These are phyloP conservation scores for Rhadina sibilatrix DNA, from an alignment of 2,113 vertebrate genomes.

Conservation along the genomic window DNA sequence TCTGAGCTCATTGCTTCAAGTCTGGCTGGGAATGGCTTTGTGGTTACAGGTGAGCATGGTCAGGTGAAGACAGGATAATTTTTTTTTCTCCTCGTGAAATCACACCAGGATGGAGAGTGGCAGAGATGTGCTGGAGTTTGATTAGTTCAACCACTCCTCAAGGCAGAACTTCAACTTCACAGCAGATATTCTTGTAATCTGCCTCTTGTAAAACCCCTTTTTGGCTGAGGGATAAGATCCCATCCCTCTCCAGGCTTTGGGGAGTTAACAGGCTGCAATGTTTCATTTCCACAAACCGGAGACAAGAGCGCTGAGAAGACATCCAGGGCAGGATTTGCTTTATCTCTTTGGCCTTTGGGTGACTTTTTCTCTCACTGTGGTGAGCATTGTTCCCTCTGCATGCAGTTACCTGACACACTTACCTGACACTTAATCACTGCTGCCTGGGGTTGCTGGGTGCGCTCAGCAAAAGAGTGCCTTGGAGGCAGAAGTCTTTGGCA, in stretches of 20 bases:
- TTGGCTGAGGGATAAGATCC: background rate
- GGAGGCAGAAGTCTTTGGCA: background rate
- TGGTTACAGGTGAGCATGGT: rapidly evolving
- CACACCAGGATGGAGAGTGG: background rate
- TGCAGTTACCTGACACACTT: background rate
- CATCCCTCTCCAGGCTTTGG: background rate
- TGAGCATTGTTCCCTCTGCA: background rate
- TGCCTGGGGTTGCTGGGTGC: background rate
- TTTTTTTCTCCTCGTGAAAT: background rate
- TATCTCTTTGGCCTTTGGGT: constrained; percentile 39
- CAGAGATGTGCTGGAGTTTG: background rate
- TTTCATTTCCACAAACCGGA: background rate
- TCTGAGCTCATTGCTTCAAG: background rate
- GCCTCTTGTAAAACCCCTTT: background rate
- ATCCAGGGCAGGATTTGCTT: background rate
- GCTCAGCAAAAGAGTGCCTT: background rate
- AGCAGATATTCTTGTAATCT: background rate
- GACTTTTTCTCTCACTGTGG: background rate
- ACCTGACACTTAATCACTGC: background rate
- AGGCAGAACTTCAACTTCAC: background rate
- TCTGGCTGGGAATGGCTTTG: background rate
- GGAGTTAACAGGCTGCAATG: background rate
- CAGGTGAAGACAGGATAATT: background rate
- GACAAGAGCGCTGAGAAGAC: background rate
- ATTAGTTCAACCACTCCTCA: background rate